Conservation (phyloP, 1,140 invertebrate genomes). For the Lasaia peninsularis region DNA sequence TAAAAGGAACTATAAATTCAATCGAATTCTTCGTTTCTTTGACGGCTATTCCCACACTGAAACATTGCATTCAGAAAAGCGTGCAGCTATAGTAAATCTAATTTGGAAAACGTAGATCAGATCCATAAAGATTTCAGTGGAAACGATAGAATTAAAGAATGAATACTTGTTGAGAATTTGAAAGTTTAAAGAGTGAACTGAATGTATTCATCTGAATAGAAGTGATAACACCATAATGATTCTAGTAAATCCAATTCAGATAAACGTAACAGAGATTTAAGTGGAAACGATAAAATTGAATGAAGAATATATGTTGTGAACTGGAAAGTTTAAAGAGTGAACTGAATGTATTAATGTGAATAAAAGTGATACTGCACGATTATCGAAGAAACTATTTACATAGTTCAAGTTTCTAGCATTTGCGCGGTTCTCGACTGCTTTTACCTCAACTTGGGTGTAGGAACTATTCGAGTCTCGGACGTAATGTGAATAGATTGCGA, state of each 20-base stretch:
- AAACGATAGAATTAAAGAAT: slow-evolving; percentile 16
- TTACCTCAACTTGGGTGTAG: slow-evolving; percentile 14
- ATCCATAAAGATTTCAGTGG: slow-evolving; percentile 24
- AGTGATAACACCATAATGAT: no score
- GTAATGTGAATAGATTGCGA: slow-evolving; percentile 21
- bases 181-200: slow-evolving; percentile 8
- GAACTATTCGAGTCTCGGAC: slow-evolving; percentile 27
- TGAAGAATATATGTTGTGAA: neutral
- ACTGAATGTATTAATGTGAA: slow-evolving; percentile 12
- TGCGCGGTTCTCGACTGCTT: slow-evolving; percentile 20
- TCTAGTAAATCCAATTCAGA: slow-evolving; percentile 61
- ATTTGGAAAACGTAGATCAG: slow-evolving; percentile 41
- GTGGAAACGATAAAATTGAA: slow-evolving; percentile 17
- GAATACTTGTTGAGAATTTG: neutral
- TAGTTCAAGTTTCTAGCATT: slow-evolving; percentile 30
- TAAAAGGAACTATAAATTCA: slow-evolving; percentile 55
- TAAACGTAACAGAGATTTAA: slow-evolving; percentile 32
- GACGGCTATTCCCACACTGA: slow-evolving; percentile 49
- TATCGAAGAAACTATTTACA: slow-evolving; percentile 28
- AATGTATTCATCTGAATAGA: slow-evolving; percentile 15
- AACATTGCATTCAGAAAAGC: slow-evolving; percentile 51
- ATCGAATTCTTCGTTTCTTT: slow-evolving; percentile 58
- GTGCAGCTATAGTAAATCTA: slow-evolving; percentile 55
- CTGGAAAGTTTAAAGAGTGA: slow-evolving; percentile 9
- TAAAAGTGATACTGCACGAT: slow-evolving; percentile 14